phyloP scores from a whole-genome alignment of 2,113 vertebrate species.

The Numida meleagris region DNA sequence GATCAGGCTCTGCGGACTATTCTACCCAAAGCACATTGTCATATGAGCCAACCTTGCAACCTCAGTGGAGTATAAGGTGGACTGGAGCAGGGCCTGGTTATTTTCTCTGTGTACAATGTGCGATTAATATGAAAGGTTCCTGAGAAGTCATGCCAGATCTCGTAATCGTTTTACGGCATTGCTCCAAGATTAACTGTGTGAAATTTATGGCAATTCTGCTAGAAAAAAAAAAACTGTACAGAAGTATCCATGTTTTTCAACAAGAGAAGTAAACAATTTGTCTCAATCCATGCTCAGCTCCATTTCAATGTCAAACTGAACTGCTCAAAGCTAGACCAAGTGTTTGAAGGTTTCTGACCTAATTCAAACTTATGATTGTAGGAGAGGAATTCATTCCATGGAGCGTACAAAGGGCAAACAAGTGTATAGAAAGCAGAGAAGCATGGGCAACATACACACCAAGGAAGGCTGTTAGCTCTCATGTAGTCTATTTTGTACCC shows the following conservation, averaged over 20 bases:
- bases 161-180: not conserved
- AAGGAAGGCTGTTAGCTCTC: not conserved
- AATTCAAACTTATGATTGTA: not conserved
- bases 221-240: not conserved
- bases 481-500: not conserved
- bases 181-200: not conserved
- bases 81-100: not conserved
- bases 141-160: not conserved
- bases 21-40: slow-evolving; percentile 1
- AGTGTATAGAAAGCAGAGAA: not conserved
- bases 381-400: not conserved
- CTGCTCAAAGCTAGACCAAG: not conserved
- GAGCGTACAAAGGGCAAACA: not conserved
- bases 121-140: slow-evolving; percentile 13
- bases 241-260: not conserved
- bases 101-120: not conserved
- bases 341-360: not conserved
- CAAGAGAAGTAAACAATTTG: not conserved
- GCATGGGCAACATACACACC: not conserved
- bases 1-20: not conserved
- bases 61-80: not conserved
- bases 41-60: not conserved
- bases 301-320: not conserved
- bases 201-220: not conserved
- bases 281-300: not conserved